Evolutionary conservation across 2,797 vertebrate genomes (phyloP).

Genomic region (Lophius americanus): DNA sequence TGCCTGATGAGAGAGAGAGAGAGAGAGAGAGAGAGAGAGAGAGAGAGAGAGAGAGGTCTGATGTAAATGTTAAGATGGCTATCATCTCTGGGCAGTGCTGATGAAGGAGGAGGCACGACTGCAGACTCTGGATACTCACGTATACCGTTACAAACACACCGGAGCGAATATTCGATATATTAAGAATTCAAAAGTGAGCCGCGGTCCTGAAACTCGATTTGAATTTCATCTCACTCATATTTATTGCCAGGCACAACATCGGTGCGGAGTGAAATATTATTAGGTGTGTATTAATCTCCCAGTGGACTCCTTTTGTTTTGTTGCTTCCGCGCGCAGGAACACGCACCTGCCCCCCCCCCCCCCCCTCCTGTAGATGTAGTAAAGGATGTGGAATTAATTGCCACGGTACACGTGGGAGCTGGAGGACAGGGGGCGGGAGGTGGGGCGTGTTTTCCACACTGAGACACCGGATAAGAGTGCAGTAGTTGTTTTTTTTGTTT

Average conservation of each 20-base stretch:
- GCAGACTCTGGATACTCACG: constrained; percentile 20
- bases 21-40: neutral
- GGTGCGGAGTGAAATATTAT: constrained; percentile 43
- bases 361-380: constrained; percentile 32
- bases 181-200: constrained; percentile 48
- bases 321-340: constrained; percentile 28
- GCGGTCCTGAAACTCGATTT: constrained; percentile 39
- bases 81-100: constrained; percentile 44
- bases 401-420: constrained; percentile 33
- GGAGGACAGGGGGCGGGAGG: constrained; percentile 4
- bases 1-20: constrained; percentile 20
- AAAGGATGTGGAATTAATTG: constrained; percentile 41
- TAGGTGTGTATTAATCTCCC: constrained; percentile 42
- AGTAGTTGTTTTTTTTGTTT: constrained; percentile 16
- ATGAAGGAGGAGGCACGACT: constrained; percentile 33
- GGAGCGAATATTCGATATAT: constrained; percentile 27
- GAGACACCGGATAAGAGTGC: constrained; percentile 25
- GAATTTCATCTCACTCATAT: constrained; percentile 40
- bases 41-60: constrained; percentile 11
- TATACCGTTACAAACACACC: constrained; percentile 37
- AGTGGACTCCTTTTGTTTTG: constrained; percentile 49
- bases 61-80: constrained; percentile 40
- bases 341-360: constrained; percentile 47
- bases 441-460: constrained; percentile 26
- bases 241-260: constrained; percentile 39